Conservation (phyloP, 2,113 vertebrate species). For the Antechinus stuartii region DNA sequence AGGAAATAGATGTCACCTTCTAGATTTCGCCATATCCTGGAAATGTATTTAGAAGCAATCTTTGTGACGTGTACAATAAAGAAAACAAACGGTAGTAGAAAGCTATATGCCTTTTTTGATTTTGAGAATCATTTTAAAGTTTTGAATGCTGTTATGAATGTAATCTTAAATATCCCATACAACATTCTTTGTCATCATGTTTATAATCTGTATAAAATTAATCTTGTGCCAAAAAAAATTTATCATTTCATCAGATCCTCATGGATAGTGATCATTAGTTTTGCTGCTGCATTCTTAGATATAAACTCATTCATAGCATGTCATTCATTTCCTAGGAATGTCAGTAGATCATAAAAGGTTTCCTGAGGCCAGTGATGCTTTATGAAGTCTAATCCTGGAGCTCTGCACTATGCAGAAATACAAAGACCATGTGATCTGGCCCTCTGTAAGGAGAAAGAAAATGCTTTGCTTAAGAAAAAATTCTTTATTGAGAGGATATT, state of each 20-base stretch:
- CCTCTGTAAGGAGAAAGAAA: background rate
- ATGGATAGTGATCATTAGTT: background rate
- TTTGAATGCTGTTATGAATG: background rate
- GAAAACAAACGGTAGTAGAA: constrained; percentile 46
- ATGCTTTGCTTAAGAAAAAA: background rate
- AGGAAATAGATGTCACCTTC: background rate
- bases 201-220: constrained; percentile 1
- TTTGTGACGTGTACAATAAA: constrained; percentile 12
- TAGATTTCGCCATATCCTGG: background rate
- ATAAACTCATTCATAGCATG: background rate
- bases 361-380: background rate
- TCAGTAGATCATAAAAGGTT: background rate
- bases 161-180: background rate
- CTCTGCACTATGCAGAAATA: background rate
- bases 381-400: background rate
- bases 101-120: background rate
- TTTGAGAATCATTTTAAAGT: background rate
- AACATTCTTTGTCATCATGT: background rate
- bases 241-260: background rate
- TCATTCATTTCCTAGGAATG: background rate
- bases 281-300: background rate
- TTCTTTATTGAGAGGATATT: background rate
- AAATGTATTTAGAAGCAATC: background rate
- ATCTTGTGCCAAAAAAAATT: background rate
- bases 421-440: background rate